Evolutionary conservation across 2,113 vertebrate species (phyloP).

Genomic region (Phalacrocorax aristotelis): DNA sequence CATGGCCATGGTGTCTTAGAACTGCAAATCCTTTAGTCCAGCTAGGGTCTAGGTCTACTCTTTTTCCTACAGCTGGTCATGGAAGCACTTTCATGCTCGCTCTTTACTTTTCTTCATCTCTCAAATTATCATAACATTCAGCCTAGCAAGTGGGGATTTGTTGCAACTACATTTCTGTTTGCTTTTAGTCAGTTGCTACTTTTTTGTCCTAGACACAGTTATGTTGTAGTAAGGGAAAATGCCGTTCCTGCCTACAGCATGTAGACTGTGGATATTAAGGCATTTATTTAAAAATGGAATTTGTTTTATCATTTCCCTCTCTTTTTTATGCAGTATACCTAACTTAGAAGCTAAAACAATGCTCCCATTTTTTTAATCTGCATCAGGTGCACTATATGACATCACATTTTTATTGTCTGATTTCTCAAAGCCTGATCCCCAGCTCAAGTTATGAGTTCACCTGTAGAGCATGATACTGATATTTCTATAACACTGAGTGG

Average conservation of each 20-base stretch:
- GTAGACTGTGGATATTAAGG: not conserved
- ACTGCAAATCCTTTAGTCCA: not conserved
- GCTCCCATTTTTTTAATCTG: not conserved
- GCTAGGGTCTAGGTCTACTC: not conserved
- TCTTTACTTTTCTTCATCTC: not conserved
- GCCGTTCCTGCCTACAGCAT: not conserved
- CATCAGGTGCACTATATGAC: fast-evolving
- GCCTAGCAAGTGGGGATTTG: not conserved
- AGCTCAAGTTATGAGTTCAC: not conserved
- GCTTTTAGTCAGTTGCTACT: not conserved
- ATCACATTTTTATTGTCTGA: not conserved
- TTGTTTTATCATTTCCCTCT: not conserved
- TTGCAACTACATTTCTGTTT: not conserved
- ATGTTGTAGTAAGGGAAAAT: not conserved
- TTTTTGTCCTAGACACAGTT: not conserved
- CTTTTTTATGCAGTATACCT: not conserved
- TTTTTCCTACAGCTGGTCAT: not conserved
- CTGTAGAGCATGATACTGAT: not conserved
- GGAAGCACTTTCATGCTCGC: not conserved
- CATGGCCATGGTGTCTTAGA: fast-evolving
- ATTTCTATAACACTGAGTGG: not conserved
- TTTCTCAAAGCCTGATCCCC: not conserved
- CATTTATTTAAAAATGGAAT: not conserved
- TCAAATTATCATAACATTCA: not conserved
- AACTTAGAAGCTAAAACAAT: not conserved